Evolutionary conservation across 2,797 vertebrate species (phyloP).

Genomic region (Esox masquinongy): DNA sequence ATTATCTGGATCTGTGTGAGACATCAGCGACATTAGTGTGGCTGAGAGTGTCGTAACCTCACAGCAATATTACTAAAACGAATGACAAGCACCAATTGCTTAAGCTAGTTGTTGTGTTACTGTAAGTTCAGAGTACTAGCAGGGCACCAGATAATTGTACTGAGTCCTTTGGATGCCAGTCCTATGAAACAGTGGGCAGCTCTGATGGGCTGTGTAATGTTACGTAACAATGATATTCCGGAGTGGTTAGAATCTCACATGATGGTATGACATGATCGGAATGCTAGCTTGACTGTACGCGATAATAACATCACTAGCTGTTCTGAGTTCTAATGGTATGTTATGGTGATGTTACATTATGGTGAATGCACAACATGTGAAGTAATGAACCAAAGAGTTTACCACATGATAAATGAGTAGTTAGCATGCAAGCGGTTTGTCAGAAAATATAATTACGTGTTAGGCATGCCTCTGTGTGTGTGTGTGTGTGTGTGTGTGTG

Average conservation of each 20-base stretch:
- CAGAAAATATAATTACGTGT: slow-evolving; percentile 2
- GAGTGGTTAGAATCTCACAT: neutral
- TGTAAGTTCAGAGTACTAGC: neutral
- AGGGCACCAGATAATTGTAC: neutral
- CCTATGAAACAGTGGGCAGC: neutral
- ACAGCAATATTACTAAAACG: neutral
- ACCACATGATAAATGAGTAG: neutral
- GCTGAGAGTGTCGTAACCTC: no score
- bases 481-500: neutral
- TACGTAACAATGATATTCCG: neutral
- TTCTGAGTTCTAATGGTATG: neutral
- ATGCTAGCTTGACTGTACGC: neutral
- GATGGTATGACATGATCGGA: neutral
- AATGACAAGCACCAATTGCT: neutral
- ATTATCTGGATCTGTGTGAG: neutral
- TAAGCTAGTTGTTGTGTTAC: neutral
- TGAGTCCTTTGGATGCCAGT: neutral
- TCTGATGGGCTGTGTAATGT: neutral
- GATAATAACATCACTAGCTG: neutral
- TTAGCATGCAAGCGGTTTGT: neutral
- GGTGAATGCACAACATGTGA: neutral
- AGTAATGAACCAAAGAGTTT: neutral
- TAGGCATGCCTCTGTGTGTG: neutral
- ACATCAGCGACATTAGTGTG: neutral
- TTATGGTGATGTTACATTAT: neutral